phyloP scores from a whole-genome alignment of 2,797 vertebrate genomes.

The Neosilurus mollespiculum region DNA sequence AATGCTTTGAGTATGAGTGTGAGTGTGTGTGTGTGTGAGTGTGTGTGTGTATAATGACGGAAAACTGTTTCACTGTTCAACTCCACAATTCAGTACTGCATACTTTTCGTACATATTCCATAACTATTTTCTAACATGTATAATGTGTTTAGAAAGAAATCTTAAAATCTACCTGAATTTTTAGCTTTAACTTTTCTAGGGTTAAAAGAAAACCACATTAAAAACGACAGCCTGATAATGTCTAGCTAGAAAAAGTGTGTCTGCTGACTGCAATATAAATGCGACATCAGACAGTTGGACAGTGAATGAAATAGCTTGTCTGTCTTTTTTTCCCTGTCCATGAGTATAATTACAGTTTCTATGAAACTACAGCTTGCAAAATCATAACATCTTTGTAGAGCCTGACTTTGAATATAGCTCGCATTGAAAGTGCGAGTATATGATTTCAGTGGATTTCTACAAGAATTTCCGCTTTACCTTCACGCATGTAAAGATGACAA shows the following conservation, averaged over 20 bases:
- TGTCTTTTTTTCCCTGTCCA: no score
- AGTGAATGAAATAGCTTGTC: neutral
- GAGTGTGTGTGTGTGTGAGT: no score
- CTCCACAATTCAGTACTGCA: no score
- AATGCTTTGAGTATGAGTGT: no score
- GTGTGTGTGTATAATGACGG: no score
- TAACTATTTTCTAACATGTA: no score
- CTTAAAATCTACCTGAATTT: neutral
- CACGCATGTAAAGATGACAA: neutral
- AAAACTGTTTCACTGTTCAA: no score
- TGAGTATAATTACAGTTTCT: slow-evolving; percentile 5
- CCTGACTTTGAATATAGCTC: neutral
- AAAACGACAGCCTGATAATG: neutral
- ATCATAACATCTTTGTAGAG: neutral
- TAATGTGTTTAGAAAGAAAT: no score
- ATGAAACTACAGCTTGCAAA: neutral
- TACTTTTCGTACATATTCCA: no score
- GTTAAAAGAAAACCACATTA: neutral
- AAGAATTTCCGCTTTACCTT: slow-evolving; percentile 18
- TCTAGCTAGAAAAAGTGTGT: neutral
- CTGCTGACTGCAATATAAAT: neutral
- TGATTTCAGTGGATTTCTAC: neutral
- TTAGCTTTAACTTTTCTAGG: neutral
- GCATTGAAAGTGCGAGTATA: neutral
- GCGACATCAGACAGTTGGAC: no score